phyloP scores from a whole-genome alignment of 2,888 invertebrate genomes.

The Hetaerina titia region DNA sequence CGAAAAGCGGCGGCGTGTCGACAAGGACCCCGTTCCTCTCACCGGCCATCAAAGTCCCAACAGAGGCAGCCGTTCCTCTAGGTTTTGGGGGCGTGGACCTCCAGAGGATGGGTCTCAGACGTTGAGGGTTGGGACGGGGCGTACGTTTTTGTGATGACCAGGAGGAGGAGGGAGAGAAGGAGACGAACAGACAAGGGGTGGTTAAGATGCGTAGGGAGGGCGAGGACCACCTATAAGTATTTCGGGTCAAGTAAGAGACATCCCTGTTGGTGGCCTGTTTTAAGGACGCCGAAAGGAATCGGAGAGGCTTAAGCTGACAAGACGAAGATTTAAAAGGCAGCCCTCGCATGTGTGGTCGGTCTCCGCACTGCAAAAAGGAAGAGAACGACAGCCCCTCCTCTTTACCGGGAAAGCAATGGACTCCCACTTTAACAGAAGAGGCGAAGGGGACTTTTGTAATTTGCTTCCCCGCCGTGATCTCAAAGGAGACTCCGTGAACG shows the following conservation, averaged over 20 bases:
- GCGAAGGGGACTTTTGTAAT: background rate
- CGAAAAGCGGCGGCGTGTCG: background rate
- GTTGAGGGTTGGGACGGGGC: background rate
- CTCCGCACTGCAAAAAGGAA: too few species aligned
- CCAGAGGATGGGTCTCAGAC: background rate
- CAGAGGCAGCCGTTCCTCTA: too few species aligned
- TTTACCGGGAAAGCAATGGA: background rate
- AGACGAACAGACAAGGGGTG: background rate
- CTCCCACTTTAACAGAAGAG: background rate
- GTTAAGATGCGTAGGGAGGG: background rate
- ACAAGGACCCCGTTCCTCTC: background rate
- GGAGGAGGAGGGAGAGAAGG: background rate
- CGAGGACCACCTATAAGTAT: too few species aligned
- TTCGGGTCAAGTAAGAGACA: too few species aligned
- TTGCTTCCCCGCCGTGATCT: background rate
- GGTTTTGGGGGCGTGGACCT: background rate
- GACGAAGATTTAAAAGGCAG: too few species aligned
- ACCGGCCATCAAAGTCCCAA: too few species aligned
- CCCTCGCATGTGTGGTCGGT: too few species aligned
- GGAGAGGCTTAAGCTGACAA: too few species aligned
- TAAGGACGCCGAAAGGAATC: too few species aligned
- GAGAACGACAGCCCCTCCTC: too few species aligned
- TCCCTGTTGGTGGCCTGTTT: too few species aligned
- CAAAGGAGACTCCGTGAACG: background rate
- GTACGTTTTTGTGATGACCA: background rate